Percentiles rank a stretch among this genome's conserved stretches.
Evolutionary conservation across 2,113 vertebrate genomes (phyloP).

Genomic region (Corythornis vintsioides): DNA sequence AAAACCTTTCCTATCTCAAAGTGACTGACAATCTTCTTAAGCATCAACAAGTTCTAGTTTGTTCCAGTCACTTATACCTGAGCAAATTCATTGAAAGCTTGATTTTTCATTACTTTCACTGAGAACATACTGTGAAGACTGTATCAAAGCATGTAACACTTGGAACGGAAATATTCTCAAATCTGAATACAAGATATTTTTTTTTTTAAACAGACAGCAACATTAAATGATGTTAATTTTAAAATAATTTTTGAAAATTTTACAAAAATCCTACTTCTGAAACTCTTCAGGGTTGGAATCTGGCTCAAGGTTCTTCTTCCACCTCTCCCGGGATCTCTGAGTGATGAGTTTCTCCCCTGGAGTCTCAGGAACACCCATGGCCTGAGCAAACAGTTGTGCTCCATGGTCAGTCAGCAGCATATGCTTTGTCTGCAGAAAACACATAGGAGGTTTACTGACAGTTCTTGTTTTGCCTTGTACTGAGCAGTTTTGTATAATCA

Average conservation of each 20-base stretch:
- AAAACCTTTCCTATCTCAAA: background rate
- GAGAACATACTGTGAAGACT: background rate
- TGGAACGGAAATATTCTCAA: background rate
- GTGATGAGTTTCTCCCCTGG: slow-evolving; percentile 86
- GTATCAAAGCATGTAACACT: background rate
- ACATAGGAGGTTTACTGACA: background rate
- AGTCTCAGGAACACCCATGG: slow-evolving; percentile 83
- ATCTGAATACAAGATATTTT: too few relatives aligned
- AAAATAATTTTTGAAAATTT: too few relatives aligned
- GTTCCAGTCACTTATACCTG: background rate
- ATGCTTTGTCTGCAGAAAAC: slow-evolving; percentile 82
- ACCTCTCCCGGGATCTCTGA: slow-evolving; percentile 80
- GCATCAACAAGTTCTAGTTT: background rate
- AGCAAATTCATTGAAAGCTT: background rate
- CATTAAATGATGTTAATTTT: too few relatives aligned
- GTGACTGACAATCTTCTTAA: background rate
- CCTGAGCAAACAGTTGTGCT: slow-evolving; percentile 83
- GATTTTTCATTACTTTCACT: background rate
- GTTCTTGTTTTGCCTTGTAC: background rate
- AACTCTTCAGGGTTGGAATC: slow-evolving; percentile 74
- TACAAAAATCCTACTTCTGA: slow-evolving; percentile 78
- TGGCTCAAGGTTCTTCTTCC: slow-evolving; percentile 79
- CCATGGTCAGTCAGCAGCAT: slow-evolving; percentile 85
- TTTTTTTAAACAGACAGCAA: too few relatives aligned
- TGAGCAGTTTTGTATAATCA: background rate